Base-by-base conservation (phyloP, 2,113 vertebrate genomes). In the Campylomormyrus tamandua region DNA sequence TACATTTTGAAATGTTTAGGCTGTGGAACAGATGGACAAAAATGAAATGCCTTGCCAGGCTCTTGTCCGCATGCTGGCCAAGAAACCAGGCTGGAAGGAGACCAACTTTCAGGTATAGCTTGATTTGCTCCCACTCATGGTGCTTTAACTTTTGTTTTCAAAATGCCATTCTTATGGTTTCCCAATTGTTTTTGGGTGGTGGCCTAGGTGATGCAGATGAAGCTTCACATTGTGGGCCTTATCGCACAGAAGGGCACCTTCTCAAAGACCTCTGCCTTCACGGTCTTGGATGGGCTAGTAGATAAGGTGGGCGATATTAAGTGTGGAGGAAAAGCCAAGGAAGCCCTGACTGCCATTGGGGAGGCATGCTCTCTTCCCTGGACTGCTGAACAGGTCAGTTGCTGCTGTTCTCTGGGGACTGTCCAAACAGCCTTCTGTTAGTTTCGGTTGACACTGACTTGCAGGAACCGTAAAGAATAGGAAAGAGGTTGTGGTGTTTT, bases 11-110 rank as follows among this genome's bases (percentile, higher is more conserved):
- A 80, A 39, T 92, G 42, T 6, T 90, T 90, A 99, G 98, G 96
- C 97, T 93, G 98, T 99, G 91, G 98, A 99, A 93, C 95, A 97
- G 46, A 98, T 98, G 97, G 97, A 98, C 77, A 96, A 94, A 92
- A 93, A 87, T 58, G 96, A 95, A 89, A 98, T 99, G 97, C 98
- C 98, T 50, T 99, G 98, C 91, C 98, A 99, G 93, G 98, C 98
- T 46, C 95, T 99, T 70, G 98, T 99, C 91, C 97, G 95, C 92
- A 99, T 99, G 98, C 93, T 99, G 92, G 98, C 98, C 62, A 99
- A 98, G 95, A 99, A 99, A 93, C 98, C 98, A 88, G 98, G 98
- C 52, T 99, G 97, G 97, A 99, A 99, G 92, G 98, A 99, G 95
- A 99, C 98, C 15, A 99, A 99, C 94, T 99, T 99, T 94, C 98